Evolutionary conservation across 1,140 invertebrate genomes (phyloP).

Genomic region (Brachionus rotundiformis): DNA sequence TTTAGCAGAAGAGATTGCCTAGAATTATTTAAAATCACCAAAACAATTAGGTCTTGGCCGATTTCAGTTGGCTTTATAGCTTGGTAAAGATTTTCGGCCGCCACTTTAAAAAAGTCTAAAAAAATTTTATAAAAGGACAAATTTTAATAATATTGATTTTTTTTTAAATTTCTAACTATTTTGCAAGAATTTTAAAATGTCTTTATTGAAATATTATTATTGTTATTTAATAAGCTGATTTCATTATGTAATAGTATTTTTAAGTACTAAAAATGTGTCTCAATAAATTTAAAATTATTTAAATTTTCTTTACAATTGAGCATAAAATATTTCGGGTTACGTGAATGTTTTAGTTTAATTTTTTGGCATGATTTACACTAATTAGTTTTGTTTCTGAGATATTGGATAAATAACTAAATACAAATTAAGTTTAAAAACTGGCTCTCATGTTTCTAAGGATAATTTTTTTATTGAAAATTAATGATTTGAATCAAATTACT

Average conservation of each 20-base stretch:
- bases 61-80: not conserved
- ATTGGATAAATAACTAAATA: too few species aligned
- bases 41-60: conserved; percentile 19
- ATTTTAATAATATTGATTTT: not conserved
- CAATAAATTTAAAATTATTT: not conserved
- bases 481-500: too few species aligned
- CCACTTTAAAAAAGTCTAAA: conserved; percentile 12
- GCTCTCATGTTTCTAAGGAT: too few species aligned
- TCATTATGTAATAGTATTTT: not conserved
- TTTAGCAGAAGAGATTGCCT: not conserved
- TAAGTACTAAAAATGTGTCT: not conserved
- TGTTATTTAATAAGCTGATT: not conserved
- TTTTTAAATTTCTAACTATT: not conserved
- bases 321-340: not conserved
- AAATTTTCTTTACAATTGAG: not conserved
- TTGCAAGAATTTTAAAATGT: not conserved
- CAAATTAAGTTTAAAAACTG: too few species aligned
- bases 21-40: conserved; percentile 5
- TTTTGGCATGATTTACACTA: too few species aligned
- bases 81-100: not conserved
- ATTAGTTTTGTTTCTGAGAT: too few species aligned
- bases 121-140: not conserved
- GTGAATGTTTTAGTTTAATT: not conserved
- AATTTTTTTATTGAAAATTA: too few species aligned
- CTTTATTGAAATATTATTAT: not conserved